Base-by-base conservation (phyloP, 2,888 invertebrate species). In the Agrilus cyanescens region DNA sequence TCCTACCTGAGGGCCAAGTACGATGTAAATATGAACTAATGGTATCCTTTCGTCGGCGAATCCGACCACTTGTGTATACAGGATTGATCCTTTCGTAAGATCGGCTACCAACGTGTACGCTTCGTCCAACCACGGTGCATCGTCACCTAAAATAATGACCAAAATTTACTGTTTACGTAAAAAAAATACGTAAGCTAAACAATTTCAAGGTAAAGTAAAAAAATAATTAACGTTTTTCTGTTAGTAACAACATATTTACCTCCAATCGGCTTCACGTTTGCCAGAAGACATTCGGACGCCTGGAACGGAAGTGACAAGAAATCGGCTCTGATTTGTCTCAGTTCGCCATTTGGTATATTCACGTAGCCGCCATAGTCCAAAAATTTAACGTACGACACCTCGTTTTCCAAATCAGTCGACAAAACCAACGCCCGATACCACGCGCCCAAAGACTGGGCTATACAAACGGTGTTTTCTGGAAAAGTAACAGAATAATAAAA, bases 341-440 rank as follows among this genome's bases (percentile, higher is more conserved):
- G 76, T 52, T 79, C 75, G 43, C 77, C 72, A 53, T 83, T 82
- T 55, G 80, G 78, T 42, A 94, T 76, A 45, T 77, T 77, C 58
- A 82, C 78, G 66, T 86, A 97, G 39, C 97, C 97, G 38, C 98
- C 98, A 58, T 90, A 91, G 71, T 98, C 98, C 39, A 97, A 81
- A 63, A 90, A 83, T 67, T 85, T 85, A 43, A 95, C 82, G 50
- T 89, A 76, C 54, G 86, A 85, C 33, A 78, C 76, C 55, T 81
- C 76, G 36, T 74, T 78, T 40, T 80, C 79, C 48, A 77, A 76
- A 49, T 83, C 81, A 31, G 78, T 73, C 4, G 62, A 57, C 37
- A 66, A 48, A 40, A 93, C 81, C 69, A 87, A 82, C 12, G 87
- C 88, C 53, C 94, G 78, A 68, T 85, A 90, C 97, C 97, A 97